Base-by-base conservation (phyloP, 2,113 vertebrate species). In the Oryzias woworae region DNA sequence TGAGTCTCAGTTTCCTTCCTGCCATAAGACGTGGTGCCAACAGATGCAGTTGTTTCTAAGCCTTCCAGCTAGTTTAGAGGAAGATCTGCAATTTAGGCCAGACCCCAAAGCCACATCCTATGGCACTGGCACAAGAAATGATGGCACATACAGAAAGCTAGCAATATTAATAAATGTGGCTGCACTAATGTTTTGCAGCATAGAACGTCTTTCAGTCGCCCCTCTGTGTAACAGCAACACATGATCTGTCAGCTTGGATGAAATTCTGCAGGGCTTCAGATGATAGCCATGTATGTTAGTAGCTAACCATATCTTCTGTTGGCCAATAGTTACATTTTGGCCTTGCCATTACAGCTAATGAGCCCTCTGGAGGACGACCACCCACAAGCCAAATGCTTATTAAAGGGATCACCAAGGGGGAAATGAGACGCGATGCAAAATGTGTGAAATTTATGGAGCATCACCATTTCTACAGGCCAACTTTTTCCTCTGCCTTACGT, bases 341-440 rank as follows among this genome's bases (percentile, higher is more conserved):
- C 75, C 82, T 84, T 77, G 76, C 82, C 71, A 66, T 83, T 75
- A 80, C 28, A 56, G 59, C 73, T 89, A 89, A 91, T 89, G 86
- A 88, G 87, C 26, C 69, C 90, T 72, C 78, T 47, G 51, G 86
- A 91, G 87, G 53, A 76, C 45, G 14, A 62, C 77, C 80, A 86
- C 79, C 76, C 61, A 70, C 66, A 72, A 62, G 66, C 76, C 78
- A 57, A 26, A 58, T 83, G 77, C 54, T 58, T 85, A 90, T 86
- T 83, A 88, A 87, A 86, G 70, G 62, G 69, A 75, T 80, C 62
- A 47, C 53, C 73, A 75, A 77, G 67, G 66, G 36, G 57, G 71
- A 71, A 68, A 44, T 36, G 66, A 77, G 50, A 80, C 58, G 54
- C 43, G 47, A 48, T 57, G 72, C 66, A 69, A 78, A 80, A 70